These are phyloP conservation scores for Loriculus beryllinus DNA, from an alignment of 2,797 vertebrate genomes.

Conservation along the genomic window DNA sequence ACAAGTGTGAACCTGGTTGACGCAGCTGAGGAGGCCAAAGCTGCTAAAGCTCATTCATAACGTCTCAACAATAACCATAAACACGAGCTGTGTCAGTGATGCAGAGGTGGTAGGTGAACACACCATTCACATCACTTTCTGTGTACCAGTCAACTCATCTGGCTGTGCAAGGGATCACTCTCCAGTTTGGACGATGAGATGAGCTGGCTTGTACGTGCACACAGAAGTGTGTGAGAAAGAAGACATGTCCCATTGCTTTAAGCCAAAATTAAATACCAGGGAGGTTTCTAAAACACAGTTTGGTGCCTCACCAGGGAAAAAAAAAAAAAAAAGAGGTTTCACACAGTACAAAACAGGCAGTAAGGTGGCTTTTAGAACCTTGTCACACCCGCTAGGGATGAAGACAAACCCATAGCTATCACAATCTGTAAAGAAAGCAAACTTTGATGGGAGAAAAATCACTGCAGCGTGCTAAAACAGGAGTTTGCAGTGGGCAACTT, in stretches of 20 bases:
- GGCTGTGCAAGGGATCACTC: neutral
- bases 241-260: neutral
- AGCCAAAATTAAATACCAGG: neutral
- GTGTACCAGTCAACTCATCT: neutral
- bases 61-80: neutral
- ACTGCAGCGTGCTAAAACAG: neutral
- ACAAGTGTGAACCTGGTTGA: neutral
- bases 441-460: slow-evolving; percentile 40
- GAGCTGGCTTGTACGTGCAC: neutral
- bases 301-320: neutral
- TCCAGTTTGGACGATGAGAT: neutral
- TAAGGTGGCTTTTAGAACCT: slow-evolving; percentile 33
- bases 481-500: neutral
- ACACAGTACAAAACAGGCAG: neutral
- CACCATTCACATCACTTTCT: neutral
- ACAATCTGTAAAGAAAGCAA: slow-evolving; percentile 40
- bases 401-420: slow-evolving; percentile 47
- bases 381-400: neutral
- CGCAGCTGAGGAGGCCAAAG: neutral
- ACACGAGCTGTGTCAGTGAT: neutral
- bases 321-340: slow-evolving; percentile 2
- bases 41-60: neutral
- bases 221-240: neutral
- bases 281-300: neutral
- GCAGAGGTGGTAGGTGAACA: neutral